phyloP scores from a whole-genome alignment of 2,888 invertebrate genomes.

The Pseudococcus longispinus region DNA sequence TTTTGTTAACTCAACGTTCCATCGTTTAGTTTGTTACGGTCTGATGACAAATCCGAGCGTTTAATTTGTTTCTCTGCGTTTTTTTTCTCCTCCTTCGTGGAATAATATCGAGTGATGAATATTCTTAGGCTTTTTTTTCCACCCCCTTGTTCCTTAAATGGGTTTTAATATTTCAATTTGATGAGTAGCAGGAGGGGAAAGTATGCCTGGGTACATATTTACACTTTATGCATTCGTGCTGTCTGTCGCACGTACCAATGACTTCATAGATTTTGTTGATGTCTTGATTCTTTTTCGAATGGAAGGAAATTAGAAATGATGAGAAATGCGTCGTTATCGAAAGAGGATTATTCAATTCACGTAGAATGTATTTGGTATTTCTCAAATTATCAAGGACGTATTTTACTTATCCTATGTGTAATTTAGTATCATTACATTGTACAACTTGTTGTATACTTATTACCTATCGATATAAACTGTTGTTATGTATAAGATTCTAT shows the following conservation, averaged over 20 bases:
- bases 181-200: neutral
- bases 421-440: neutral
- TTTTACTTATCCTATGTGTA: neutral
- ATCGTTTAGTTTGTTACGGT: constrained; percentile 44
- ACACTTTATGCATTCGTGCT: neutral
- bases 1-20: constrained; percentile 21
- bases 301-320: neutral
- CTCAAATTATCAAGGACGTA: neutral
- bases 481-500: neutral
- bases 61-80: constrained; percentile 41
- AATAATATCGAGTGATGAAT: constrained; percentile 11
- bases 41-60: constrained; percentile 53
- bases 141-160: neutral
- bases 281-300: too few species aligned
- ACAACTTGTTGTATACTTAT: too few species aligned
- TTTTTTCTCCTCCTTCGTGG: neutral
- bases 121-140: neutral
- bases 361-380: neutral
- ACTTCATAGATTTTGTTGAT: too few species aligned
- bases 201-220: neutral
- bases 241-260: neutral
- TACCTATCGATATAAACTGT: too few species aligned
- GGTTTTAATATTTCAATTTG: neutral
- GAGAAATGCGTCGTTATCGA: neutral
- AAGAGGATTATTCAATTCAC: neutral